These are phyloP conservation scores for Antheraea pernyi DNA, from an alignment of 1,140 invertebrate genomes.

Conservation along the genomic window DNA sequence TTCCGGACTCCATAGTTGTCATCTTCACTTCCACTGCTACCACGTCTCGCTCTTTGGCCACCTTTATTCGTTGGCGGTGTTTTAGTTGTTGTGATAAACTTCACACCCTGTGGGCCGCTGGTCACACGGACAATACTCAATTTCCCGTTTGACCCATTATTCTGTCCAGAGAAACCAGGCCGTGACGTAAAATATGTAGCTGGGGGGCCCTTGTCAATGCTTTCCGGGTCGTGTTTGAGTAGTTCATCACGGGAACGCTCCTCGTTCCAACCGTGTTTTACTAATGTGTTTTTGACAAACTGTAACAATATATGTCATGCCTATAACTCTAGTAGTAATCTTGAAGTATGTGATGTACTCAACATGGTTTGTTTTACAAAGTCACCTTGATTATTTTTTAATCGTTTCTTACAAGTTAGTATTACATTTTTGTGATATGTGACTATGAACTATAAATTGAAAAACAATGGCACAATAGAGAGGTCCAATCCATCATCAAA, in stretches of 20 bases:
- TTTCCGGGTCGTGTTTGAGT: constrained; percentile 69
- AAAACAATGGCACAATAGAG: too few species aligned
- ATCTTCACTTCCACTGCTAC: constrained; percentile 70
- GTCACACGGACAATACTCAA: constrained; percentile 49
- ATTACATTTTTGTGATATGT: too few species aligned
- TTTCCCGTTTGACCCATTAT: constrained; percentile 39
- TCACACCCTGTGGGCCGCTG: constrained; percentile 28
- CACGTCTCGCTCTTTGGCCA: constrained; percentile 43
- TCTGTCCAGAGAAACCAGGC: constrained; percentile 42
- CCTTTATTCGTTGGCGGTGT: constrained; percentile 38
- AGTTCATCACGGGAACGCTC: constrained; percentile 71
- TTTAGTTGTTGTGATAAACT: constrained; percentile 33
- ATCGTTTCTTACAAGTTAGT: too few species aligned
- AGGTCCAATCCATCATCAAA: too few species aligned
- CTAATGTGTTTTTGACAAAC: constrained; percentile 67
- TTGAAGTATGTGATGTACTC: too few species aligned
- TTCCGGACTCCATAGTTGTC: constrained; percentile 68
- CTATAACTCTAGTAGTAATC: too few species aligned
- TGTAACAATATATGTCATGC: constrained; percentile 25
- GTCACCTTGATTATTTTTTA: too few species aligned
- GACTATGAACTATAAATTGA: too few species aligned
- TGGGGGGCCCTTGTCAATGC: constrained; percentile 42
- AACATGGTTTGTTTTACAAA: too few species aligned
- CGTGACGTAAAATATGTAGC: constrained; percentile 15
- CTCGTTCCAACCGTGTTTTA: constrained; percentile 74